Conservation (phyloP, 2,113 vertebrate genomes). For the Carassius gibelio region DNA sequence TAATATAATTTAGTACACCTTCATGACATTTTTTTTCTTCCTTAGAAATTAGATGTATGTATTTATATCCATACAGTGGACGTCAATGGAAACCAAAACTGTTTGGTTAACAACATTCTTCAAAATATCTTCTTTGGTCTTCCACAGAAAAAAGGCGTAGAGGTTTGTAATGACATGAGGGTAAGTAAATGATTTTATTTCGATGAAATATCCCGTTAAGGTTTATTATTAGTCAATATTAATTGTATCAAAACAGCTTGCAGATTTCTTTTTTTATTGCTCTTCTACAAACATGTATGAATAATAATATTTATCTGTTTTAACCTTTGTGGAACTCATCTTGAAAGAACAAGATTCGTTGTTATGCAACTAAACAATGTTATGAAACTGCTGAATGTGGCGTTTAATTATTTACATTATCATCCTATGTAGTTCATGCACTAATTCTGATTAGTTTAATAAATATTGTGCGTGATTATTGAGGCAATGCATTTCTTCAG, state of each 20-base stretch:
- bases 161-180: background rate
- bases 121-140: background rate
- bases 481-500: background rate
- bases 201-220: background rate
- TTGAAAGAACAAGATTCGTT: background rate
- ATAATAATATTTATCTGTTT: constrained; percentile 7
- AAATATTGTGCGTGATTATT: constrained; percentile 1
- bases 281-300: background rate
- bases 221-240: background rate
- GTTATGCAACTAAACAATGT: background rate
- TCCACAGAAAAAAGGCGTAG: background rate
- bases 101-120: background rate
- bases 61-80: background rate
- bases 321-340: background rate
- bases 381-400: background rate
- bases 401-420: background rate
- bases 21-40: background rate
- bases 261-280: background rate
- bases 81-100: background rate
- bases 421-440: background rate
- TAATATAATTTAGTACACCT: background rate
- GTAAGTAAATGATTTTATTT: background rate
- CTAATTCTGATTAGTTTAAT: background rate
- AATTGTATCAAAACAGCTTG: background rate
- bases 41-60: background rate